phyloP scores from a whole-genome alignment of 2,888 invertebrate species.

The Ernsta delagoae region DNA sequence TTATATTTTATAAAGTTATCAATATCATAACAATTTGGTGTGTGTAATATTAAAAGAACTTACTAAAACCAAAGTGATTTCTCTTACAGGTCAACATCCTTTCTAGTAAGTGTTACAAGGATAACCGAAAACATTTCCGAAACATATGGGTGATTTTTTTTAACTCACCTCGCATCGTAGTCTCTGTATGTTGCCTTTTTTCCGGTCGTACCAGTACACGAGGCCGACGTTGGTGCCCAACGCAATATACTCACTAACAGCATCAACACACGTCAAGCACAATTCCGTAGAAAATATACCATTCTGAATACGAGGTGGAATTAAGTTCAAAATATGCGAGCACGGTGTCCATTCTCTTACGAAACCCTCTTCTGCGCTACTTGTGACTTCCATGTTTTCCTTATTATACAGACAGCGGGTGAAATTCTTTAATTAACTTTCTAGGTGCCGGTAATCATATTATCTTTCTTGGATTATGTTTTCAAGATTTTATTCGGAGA shows the following conservation, averaged over 20 bases:
- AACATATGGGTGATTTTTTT: slow-evolving; percentile 39
- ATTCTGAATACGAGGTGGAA: slow-evolving; percentile 90
- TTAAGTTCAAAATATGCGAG: slow-evolving; percentile 85
- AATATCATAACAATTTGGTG: too few species aligned
- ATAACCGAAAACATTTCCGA: slow-evolving; percentile 47
- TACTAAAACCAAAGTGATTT: slow-evolving; percentile 14
- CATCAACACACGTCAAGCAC: slow-evolving; percentile 92
- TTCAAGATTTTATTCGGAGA: too few species aligned
- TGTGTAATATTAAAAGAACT: not conserved
- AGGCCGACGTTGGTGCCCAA: slow-evolving; percentile 94
- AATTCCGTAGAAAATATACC: slow-evolving; percentile 91
- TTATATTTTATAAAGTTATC: too few species aligned
- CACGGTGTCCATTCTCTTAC: too few species aligned
- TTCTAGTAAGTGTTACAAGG: slow-evolving; percentile 52
- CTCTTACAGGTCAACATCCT: slow-evolving; percentile 12
- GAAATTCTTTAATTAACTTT: too few species aligned
- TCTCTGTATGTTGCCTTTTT: slow-evolving; percentile 90
- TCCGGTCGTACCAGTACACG: slow-evolving; percentile 94
- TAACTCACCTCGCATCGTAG: slow-evolving; percentile 91
- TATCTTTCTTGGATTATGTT: too few species aligned
- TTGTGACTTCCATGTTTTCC: too few species aligned
- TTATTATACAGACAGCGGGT: too few species aligned
- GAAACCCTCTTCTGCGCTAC: too few species aligned
- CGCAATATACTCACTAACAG: slow-evolving; percentile 92
- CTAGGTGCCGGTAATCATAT: too few species aligned